Conservation (phyloP, 1,140 invertebrate genomes). For the Ceratosolen solmsi region DNA sequence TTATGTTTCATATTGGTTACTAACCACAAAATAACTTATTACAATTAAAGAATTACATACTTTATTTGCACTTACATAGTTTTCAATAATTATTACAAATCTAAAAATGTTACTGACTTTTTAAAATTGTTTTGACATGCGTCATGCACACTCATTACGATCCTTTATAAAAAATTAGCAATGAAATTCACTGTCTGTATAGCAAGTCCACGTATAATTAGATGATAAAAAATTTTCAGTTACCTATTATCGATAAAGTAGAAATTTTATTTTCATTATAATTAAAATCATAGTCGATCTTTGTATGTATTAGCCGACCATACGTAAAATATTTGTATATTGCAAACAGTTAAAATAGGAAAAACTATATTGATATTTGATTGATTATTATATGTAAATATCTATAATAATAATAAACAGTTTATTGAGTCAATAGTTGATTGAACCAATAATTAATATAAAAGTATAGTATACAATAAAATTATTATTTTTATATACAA, state of each 20-base stretch:
- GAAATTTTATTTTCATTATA: neutral
- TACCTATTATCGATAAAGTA: neutral
- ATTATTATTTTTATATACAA: too few relatives aligned
- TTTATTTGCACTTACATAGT: neutral
- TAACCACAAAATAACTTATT: conserved; percentile 9
- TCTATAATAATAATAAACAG: too few relatives aligned
- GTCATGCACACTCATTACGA: conserved; percentile 6
- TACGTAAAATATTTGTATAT: too few relatives aligned
- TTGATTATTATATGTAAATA: too few relatives aligned
- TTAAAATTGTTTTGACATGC: conserved; percentile 8
- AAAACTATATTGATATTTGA: too few relatives aligned
- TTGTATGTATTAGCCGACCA: neutral
- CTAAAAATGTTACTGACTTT: neutral
- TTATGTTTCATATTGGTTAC: neutral
- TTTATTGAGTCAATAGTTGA: too few relatives aligned
- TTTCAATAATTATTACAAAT: neutral
- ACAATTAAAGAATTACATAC: neutral
- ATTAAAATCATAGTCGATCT: neutral
- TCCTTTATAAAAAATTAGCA: conserved; percentile 14
- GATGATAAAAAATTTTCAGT: neutral
- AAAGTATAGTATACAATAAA: too few relatives aligned
- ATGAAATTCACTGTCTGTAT: conserved; percentile 1
- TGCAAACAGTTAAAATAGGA: too few relatives aligned
- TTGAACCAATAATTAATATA: too few relatives aligned
- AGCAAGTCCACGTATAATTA: neutral